Percentiles rank a stretch among this genome's conserved stretches.
Evolutionary conservation across 2,888 invertebrate genomes (phyloP).

Genomic region (Pogonocherus hispidulus): DNA sequence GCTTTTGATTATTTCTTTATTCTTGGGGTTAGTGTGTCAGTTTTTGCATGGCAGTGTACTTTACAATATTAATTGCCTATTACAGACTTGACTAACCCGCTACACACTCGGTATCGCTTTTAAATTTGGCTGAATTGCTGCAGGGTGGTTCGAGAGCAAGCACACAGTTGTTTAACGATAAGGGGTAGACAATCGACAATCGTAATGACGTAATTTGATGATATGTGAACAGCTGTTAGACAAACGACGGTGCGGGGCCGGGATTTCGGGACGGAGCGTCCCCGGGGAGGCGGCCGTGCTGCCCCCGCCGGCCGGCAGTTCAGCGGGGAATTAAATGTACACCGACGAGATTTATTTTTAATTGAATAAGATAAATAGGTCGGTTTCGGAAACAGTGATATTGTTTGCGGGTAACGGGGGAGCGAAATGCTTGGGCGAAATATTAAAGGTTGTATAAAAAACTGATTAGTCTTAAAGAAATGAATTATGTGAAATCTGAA

Average conservation of each 20-base stretch:
- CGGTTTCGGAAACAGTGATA: conserved; percentile 38
- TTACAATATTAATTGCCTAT: background rate
- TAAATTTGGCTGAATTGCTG: conserved; percentile 34
- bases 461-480: too few species aligned
- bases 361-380: conserved; percentile 54
- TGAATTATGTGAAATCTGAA: too few species aligned
- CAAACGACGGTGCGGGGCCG: conserved; percentile 66
- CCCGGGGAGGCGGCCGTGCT: conserved; percentile 31
- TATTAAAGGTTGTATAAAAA: too few species aligned
- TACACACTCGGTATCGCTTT: conserved; percentile 25
- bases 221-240: conserved; percentile 71
- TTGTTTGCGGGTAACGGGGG: conserved; percentile 8
- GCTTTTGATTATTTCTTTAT: too few species aligned
- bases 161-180: conserved; percentile 42
- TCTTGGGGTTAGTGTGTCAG: too few species aligned
- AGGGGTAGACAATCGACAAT: conserved; percentile 59
- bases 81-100: background rate
- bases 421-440: too few species aligned
- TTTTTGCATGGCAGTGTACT: too few species aligned
- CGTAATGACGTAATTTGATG: conserved; percentile 69
- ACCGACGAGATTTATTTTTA: conserved; percentile 55
- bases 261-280: conserved; percentile 58
- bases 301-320: conserved; percentile 30
- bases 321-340: conserved; percentile 49
- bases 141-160: conserved; percentile 23